Conservation (phyloP, 2,797 vertebrate species). For the Aulostomus chinensis region DNA sequence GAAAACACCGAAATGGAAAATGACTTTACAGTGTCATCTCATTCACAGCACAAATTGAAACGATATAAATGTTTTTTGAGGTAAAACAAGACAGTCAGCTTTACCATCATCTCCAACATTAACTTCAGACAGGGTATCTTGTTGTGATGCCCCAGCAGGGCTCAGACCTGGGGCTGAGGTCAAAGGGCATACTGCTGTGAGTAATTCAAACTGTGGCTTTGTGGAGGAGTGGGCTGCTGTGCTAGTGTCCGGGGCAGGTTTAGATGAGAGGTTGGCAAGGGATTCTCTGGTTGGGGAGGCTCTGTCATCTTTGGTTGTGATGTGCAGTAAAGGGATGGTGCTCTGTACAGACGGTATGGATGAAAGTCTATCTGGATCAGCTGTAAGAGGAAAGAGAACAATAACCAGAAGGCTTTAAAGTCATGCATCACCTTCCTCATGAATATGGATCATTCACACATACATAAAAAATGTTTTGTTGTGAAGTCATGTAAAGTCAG, state of each 20-base stretch:
- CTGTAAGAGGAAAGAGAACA: constrained; percentile 32
- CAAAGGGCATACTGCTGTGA: constrained; percentile 24
- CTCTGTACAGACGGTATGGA: constrained; percentile 18
- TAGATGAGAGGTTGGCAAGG: constrained; percentile 44
- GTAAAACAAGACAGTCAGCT: not conserved
- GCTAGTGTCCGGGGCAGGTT: constrained; percentile 19
- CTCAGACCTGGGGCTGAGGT: constrained; percentile 23
- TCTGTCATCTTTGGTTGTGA: constrained; percentile 17
- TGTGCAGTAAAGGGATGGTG: constrained; percentile 13
- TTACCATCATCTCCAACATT: constrained; percentile 78
- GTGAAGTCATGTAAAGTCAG: too few relatives aligned
- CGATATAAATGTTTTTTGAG: not conserved
- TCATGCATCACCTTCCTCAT: too few relatives aligned
- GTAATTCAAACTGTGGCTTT: constrained; percentile 18
- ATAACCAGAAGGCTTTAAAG: too few relatives aligned
- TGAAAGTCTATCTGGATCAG: constrained; percentile 40
- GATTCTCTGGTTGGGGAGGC: constrained; percentile 30
- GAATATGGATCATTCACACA: too few relatives aligned
- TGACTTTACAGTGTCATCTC: too few relatives aligned
- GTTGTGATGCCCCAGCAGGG: constrained; percentile 37
- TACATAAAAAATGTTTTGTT: too few relatives aligned
- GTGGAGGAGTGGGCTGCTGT: constrained; percentile 18
- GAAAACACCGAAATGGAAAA: not conserved
- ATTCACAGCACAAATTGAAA: too few relatives aligned
- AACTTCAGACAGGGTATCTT: constrained; percentile 66